Evolutionary conservation across 37 sponge, comb jelly and placozoan species (phyloP).

Genomic region (Cliona cf. orientalis): DNA sequence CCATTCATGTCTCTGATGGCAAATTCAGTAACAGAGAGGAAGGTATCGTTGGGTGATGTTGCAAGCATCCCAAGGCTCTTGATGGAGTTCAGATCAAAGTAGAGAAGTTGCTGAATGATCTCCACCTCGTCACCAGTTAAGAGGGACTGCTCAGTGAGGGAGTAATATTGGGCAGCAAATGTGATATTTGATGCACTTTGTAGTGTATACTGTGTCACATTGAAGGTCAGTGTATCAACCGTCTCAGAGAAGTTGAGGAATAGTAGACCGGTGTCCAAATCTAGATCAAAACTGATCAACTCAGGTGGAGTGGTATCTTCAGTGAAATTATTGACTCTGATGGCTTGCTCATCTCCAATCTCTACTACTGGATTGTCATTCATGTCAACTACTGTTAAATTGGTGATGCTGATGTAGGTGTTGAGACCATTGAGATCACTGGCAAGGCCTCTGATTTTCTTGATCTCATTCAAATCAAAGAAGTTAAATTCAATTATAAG

Average conservation of each 20-base stretch:
- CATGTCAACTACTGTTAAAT: slow-evolving; percentile 79
- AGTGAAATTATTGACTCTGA: slow-evolving; percentile 60
- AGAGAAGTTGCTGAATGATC: slow-evolving; percentile 52
- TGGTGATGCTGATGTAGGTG: slow-evolving; percentile 63
- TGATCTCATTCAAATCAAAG: slow-evolving; percentile 88
- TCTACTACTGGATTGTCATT: slow-evolving; percentile 72
- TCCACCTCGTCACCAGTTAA: slow-evolving; percentile 70
- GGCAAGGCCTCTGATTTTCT: slow-evolving; percentile 75
- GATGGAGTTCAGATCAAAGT: slow-evolving; percentile 78
- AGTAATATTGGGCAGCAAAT: slow-evolving; percentile 35
- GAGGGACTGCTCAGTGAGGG: slow-evolving; percentile 43
- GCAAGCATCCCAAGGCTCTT: slow-evolving; percentile 72
- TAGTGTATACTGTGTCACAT: slow-evolving; percentile 65
- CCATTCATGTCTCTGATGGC: slow-evolving; percentile 84
- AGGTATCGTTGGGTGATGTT: slow-evolving; percentile 66
- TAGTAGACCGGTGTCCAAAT: slow-evolving; percentile 72
- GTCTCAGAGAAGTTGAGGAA: slow-evolving; percentile 85
- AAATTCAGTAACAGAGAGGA: slow-evolving; percentile 48
- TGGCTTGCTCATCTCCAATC: slow-evolving; percentile 39
- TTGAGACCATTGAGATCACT: slow-evolving; percentile 56
- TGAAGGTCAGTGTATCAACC: slow-evolving; percentile 78
- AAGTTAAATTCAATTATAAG: slow-evolving; percentile 62
- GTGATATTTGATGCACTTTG: slow-evolving; percentile 50
- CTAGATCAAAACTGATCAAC: slow-evolving; percentile 66
- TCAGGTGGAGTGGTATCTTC: slow-evolving; percentile 81